These are phyloP conservation scores for Bombus waltoni DNA, from an alignment of 1,140 invertebrate species.

Conservation along the genomic window DNA sequence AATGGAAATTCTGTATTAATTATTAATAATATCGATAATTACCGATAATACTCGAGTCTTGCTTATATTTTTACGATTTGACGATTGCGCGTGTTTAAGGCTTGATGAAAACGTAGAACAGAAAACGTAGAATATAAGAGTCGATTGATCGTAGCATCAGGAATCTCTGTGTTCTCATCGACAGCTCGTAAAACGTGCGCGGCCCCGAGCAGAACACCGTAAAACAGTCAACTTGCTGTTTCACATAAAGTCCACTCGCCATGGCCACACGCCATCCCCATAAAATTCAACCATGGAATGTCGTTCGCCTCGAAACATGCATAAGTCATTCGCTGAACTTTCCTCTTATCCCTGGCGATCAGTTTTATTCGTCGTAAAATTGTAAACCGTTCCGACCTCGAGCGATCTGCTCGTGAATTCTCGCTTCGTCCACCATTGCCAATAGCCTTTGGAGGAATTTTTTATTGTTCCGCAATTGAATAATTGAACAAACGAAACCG, in stretches of 20 bases:
- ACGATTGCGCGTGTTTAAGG: neutral
- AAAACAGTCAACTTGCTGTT: neutral
- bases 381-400: neutral
- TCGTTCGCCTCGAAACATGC: neutral
- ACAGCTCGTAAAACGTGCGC: neutral
- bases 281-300: neutral
- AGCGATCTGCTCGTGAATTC: too few relatives aligned
- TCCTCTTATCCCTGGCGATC: neutral
- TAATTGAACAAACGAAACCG: too few relatives aligned
- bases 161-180: neutral
- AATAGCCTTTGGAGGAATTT: too few relatives aligned
- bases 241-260: neutral
- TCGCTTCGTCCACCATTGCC: neutral
- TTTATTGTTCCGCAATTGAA: too few relatives aligned
- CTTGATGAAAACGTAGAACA: neutral
- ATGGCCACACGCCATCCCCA: neutral
- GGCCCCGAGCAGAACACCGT: neutral
- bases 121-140: neutral
- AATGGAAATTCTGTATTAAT: too few relatives aligned
- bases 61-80: too few relatives aligned
- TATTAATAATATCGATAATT: too few relatives aligned
- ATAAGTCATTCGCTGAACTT: neutral
- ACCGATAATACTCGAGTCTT: too few relatives aligned
- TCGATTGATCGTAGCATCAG: neutral
- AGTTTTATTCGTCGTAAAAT: neutral